Evolutionary conservation across 1,140 invertebrate species (phyloP).

Genomic region (Coenobita brevimanus): DNA sequence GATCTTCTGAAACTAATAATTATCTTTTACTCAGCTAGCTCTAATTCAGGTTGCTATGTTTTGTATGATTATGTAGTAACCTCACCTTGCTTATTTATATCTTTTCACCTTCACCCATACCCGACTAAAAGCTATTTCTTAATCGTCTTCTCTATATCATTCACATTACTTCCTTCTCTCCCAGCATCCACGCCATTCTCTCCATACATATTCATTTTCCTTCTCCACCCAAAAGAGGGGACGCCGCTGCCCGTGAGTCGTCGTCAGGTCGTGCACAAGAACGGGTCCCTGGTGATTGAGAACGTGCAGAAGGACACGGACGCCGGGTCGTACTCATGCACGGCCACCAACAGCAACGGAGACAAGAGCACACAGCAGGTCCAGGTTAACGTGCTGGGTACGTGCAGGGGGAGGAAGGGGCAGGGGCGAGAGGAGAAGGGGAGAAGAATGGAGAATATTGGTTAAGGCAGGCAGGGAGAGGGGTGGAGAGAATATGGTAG

Average conservation of each 20-base stretch:
- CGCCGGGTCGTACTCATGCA: constrained; percentile 77
- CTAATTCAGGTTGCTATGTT: too few species aligned
- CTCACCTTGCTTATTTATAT: too few species aligned
- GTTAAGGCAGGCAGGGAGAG: background rate
- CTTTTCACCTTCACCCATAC: too few species aligned
- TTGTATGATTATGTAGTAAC: too few species aligned
- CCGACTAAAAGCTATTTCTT: too few species aligned
- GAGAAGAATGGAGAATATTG: background rate
- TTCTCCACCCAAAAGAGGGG: constrained; percentile 69
- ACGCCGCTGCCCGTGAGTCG: constrained; percentile 80
- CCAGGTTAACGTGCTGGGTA: constrained; percentile 91
- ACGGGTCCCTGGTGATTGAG: constrained; percentile 83
- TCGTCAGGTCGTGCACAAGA: constrained; percentile 76
- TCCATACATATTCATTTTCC: background rate
- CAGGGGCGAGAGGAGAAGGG: background rate
- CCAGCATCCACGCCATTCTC: too few species aligned
- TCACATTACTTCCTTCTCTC: background rate
- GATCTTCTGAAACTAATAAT: too few species aligned
- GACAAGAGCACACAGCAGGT: constrained; percentile 77
- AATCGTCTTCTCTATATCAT: too few species aligned
- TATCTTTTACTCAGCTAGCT: too few species aligned
- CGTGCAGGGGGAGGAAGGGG: constrained; percentile 1
- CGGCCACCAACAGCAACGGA: constrained; percentile 72
- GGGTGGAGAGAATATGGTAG: background rate
- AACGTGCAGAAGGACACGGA: constrained; percentile 76